Conservation (phyloP, 2,113 vertebrate genomes). For the Sardina pilchardus region DNA sequence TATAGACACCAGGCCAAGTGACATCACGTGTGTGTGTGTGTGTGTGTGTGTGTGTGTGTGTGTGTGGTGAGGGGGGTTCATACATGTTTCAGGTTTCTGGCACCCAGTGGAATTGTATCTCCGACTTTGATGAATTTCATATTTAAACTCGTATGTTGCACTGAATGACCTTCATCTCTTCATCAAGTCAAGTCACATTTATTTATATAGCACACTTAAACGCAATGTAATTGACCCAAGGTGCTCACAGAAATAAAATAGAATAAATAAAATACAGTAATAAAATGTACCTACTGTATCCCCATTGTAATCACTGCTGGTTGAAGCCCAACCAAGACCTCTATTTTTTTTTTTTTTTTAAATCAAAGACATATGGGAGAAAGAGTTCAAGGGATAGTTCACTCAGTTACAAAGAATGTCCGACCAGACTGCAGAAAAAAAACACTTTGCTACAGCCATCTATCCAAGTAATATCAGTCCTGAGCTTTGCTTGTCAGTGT, state of each 20-base stretch:
- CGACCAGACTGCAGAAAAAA: too few species aligned
- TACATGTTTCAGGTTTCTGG: not conserved
- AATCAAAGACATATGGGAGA: too few species aligned
- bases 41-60: not conserved
- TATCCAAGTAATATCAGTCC: not conserved
- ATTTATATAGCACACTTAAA: too few species aligned
- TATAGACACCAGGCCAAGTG: not conserved
- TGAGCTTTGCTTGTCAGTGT: not conserved
- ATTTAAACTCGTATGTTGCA: not conserved
- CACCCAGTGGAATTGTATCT: not conserved
- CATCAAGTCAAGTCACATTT: too few species aligned
- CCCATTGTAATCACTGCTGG: conserved; percentile 17
- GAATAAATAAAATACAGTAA: too few species aligned
- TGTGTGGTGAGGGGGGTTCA: not conserved
- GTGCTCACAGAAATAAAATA: too few species aligned
- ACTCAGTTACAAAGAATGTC: too few species aligned
- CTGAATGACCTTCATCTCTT: not conserved
- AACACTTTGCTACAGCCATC: too few species aligned
- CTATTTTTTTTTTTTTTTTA: too few species aligned
- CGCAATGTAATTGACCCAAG: too few species aligned
- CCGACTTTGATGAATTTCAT: not conserved
- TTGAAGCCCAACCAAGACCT: not conserved
- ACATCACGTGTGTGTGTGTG: not conserved
- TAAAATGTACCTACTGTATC: too few species aligned
- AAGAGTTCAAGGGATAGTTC: too few species aligned